Evolutionary conservation across 2,888 invertebrate genomes (phyloP).

Genomic region (Tillus elongatus): DNA sequence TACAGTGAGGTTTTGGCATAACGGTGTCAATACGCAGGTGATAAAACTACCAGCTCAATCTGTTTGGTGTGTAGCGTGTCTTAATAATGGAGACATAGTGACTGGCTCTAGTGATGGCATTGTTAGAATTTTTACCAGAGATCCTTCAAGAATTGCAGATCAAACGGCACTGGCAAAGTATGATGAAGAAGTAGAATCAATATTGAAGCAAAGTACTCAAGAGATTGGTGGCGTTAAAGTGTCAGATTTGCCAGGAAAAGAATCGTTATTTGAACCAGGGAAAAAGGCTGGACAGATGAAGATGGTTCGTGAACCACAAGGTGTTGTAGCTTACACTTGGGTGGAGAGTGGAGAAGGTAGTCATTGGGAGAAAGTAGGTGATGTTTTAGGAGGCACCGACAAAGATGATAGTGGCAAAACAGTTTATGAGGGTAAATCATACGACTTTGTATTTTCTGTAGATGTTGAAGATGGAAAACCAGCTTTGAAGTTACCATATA

Average conservation of each 20-base stretch:
- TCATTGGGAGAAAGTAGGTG: slow-evolving; percentile 78
- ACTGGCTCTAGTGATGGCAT: slow-evolving; percentile 84
- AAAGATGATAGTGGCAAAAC: slow-evolving; percentile 63
- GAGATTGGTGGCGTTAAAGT: slow-evolving; percentile 80
- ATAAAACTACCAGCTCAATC: slow-evolving; percentile 76
- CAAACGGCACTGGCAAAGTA: slow-evolving; percentile 53
- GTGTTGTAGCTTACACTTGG: slow-evolving; percentile 75
- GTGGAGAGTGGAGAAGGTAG: slow-evolving; percentile 48
- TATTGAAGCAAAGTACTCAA: slow-evolving; percentile 53
- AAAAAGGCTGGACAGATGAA: slow-evolving; percentile 74
- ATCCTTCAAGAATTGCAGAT: slow-evolving; percentile 60
- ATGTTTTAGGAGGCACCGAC: slow-evolving; percentile 70
- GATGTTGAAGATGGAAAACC: slow-evolving; percentile 87
- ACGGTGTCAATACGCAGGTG: slow-evolving; percentile 53
- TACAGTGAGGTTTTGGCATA: slow-evolving; percentile 71
- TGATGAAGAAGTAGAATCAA: slow-evolving; percentile 61
- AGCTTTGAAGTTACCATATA: slow-evolving; percentile 84
- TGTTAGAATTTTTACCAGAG: slow-evolving; percentile 75
- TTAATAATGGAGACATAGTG: slow-evolving; percentile 83
- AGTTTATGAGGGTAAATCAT: slow-evolving; percentile 48
- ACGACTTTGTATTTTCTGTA: slow-evolving; percentile 93
- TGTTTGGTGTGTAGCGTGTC: slow-evolving; percentile 76
- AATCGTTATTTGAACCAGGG: slow-evolving; percentile 68
- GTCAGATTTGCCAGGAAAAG: slow-evolving; percentile 75
- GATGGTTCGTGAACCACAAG: slow-evolving; percentile 66